A percentile compares a stretch with the other conserved stretches of the same genome.
phyloP scores from a whole-genome alignment of 2,113 vertebrate genomes.

The Xenopus laevis region DNA sequence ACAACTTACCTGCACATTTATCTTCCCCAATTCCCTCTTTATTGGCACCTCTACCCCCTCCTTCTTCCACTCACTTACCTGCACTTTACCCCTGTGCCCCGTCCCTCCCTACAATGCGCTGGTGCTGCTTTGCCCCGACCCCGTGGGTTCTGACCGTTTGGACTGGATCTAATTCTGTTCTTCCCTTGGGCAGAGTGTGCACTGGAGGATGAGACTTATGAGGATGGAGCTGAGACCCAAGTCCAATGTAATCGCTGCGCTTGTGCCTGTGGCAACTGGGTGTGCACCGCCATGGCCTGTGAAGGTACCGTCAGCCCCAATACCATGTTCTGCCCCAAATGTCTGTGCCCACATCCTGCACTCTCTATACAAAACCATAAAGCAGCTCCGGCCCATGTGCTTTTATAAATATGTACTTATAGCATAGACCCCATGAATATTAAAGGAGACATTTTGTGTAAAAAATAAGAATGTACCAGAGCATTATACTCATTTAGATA shows the following conservation, averaged over 20 bases:
- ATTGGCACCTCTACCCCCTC: background rate
- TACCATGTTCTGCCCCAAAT: background rate
- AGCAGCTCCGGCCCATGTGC: too few species aligned
- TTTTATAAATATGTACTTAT: too few species aligned
- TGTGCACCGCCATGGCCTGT: conserved; percentile 96
- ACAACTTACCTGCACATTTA: too few species aligned
- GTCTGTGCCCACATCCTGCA: too few species aligned
- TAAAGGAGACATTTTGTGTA: too few species aligned
- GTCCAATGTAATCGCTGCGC: conserved; percentile 96
- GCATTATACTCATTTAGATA: too few species aligned
- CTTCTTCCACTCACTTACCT: too few species aligned
- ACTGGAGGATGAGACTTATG: conserved; percentile 90
- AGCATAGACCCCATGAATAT: too few species aligned
- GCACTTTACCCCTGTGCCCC: background rate
- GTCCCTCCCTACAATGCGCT: background rate
- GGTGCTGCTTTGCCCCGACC: background rate
- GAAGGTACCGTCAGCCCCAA: conserved; percentile 67
- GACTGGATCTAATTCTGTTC: too few species aligned
- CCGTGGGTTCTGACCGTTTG: too few species aligned
- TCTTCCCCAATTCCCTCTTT: background rate
- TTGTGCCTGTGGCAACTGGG: conserved; percentile 97
- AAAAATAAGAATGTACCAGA: too few species aligned
- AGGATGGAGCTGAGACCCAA: conserved; percentile 91
- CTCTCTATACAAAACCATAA: too few species aligned
- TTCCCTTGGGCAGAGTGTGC: conserved; percentile 76